phyloP scores from a whole-genome alignment of 1,140 invertebrate species.

The Hylaeus volcanicus region DNA sequence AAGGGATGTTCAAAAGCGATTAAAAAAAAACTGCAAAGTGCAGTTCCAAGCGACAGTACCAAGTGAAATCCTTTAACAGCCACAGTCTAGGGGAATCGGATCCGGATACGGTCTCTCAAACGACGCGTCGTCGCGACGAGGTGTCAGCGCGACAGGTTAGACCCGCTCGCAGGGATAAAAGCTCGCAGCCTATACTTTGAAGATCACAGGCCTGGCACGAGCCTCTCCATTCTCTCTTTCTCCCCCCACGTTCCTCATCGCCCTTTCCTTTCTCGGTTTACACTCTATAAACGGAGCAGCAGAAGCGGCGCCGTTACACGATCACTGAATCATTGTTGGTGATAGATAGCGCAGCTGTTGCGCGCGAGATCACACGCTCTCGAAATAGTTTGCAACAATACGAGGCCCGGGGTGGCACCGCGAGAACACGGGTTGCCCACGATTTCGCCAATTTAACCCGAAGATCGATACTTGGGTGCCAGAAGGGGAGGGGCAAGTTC shows the following conservation, averaged over 20 bases:
- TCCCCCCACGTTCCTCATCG: constrained; percentile 6
- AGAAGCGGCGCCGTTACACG: constrained; percentile 64
- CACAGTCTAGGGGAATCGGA: constrained; percentile 36
- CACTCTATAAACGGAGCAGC: constrained; percentile 71
- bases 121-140: constrained; percentile 44
- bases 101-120: constrained; percentile 51
- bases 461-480: constrained; percentile 34
- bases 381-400: constrained; percentile 77
- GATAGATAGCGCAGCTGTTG: constrained; percentile 79
- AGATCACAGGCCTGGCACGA: constrained; percentile 72
- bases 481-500: too few species aligned
- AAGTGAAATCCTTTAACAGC: not conserved
- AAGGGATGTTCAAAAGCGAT: too few species aligned
- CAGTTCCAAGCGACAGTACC: not conserved
- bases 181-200: constrained; percentile 67
- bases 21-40: too few species aligned
- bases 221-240: constrained; percentile 46
- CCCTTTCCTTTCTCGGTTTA: constrained; percentile 64
- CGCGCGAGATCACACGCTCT: constrained; percentile 75
- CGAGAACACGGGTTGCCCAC: constrained; percentile 29
- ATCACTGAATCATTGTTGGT: constrained; percentile 79
- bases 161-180: constrained; percentile 59
- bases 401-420: constrained; percentile 34
- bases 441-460: constrained; percentile 39
- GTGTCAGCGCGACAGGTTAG: constrained; percentile 56